Evolutionary conservation across 2,113 vertebrate genomes (phyloP).

Genomic region (Corythoichthys intestinalis): DNA sequence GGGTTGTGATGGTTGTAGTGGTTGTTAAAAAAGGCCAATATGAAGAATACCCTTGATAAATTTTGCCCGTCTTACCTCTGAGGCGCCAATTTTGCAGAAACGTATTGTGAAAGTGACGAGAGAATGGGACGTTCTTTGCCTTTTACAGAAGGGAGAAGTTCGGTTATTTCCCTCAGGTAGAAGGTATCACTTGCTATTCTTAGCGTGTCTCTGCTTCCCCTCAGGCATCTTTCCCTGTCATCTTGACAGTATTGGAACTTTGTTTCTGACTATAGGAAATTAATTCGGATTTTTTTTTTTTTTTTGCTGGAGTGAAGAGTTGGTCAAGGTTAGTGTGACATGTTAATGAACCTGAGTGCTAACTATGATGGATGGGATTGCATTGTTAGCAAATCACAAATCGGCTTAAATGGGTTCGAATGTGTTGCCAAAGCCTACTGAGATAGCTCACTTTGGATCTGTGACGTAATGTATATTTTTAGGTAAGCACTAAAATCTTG

Average conservation of each 20-base stretch:
- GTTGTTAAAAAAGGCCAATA: background rate
- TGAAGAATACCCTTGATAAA: background rate
- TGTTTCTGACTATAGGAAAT: constrained; percentile 37
- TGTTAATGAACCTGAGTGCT: constrained; percentile 57
- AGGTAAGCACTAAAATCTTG: background rate
- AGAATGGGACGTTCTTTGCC: constrained; percentile 38
- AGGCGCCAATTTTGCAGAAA: background rate
- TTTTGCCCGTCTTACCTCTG: background rate
- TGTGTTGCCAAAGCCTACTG: constrained; percentile 19
- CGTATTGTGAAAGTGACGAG: constrained; percentile 4
- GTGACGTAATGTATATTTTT: background rate
- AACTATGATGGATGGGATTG: constrained; percentile 53
- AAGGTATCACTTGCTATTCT: constrained; percentile 60
- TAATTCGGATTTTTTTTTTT: constrained; percentile 42
- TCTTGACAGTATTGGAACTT: constrained; percentile 66
- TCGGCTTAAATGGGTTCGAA: constrained; percentile 33
- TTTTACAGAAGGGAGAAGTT: constrained; percentile 24
- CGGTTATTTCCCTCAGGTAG: constrained; percentile 47
- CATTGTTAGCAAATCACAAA: constrained; percentile 33
- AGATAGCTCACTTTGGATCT: background rate
- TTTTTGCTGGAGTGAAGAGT: constrained; percentile 31
- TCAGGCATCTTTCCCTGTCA: constrained; percentile 63
- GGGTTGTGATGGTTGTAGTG: background rate
- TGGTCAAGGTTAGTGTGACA: constrained; percentile 69
- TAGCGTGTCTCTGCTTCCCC: constrained; percentile 47